phyloP scores from a whole-genome alignment of 2,113 vertebrate genomes.

The human region DNA sequence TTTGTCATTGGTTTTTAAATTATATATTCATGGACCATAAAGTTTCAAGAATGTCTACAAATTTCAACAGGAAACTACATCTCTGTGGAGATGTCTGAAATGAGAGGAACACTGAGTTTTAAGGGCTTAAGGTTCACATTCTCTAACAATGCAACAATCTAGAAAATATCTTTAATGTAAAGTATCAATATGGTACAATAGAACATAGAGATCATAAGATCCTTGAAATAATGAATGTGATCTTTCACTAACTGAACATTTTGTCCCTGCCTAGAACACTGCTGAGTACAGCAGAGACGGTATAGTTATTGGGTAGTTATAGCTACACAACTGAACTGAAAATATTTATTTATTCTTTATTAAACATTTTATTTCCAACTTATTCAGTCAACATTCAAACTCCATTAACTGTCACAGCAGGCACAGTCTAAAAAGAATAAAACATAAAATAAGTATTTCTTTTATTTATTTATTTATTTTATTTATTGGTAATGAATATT shows the following conservation, averaged over 20 bases:
- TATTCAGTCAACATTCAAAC: background rate
- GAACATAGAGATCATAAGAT: background rate
- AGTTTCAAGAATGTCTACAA: background rate
- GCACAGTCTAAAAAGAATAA: background rate
- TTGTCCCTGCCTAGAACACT: background rate
- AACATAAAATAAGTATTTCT: background rate
- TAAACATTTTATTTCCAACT: background rate
- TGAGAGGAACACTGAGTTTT: background rate
- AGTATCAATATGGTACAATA: background rate
- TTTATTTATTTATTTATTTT: background rate
- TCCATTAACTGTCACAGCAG: background rate
- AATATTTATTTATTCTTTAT: background rate
- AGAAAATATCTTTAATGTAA: background rate
- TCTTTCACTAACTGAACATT: background rate
- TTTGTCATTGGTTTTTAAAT: background rate
- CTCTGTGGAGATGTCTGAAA: background rate
- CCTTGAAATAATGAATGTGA: background rate
- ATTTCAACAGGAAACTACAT: background rate
- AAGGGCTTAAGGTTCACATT: background rate
- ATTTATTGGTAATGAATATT: background rate
- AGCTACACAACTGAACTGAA: background rate
- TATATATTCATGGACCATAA: background rate
- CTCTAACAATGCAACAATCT: background rate
- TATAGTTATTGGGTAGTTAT: too few species aligned
- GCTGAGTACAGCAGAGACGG: background rate